Percentiles rank a stretch among this genome's conserved stretches.
Conservation (phyloP, 1,140 invertebrate genomes). For the Phthorimaea operculella region DNA sequence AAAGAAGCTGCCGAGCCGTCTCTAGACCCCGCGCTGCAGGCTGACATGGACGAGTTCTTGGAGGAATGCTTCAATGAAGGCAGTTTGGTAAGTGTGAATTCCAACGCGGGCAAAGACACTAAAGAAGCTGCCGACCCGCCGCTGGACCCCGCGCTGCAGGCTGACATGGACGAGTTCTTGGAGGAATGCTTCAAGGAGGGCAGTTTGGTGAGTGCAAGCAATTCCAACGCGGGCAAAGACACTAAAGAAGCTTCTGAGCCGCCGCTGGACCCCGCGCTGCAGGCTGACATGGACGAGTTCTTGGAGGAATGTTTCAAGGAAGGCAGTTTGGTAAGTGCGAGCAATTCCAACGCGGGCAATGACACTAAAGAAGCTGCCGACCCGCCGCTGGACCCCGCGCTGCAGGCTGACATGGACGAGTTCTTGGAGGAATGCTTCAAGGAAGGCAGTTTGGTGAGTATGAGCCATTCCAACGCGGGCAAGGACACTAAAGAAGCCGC, state of each 20-base stretch:
- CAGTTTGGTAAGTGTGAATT: constrained; percentile 46
- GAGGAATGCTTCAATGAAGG: constrained; percentile 59
- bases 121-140: no score
- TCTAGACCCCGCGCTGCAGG: constrained; percentile 46
- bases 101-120: no score
- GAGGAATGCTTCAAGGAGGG: constrained; percentile 59
- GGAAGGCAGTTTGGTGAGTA: constrained; percentile 51
- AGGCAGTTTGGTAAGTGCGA: constrained; percentile 42
- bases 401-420: constrained; percentile 63
- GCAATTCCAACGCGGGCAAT: no score
- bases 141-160: constrained; percentile 48
- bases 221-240: no score
- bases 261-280: constrained; percentile 40
- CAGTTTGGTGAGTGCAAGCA: constrained; percentile 46
- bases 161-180: constrained; percentile 63
- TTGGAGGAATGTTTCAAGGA: constrained; percentile 57
- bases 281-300: constrained; percentile 64
- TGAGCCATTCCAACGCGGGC: no score
- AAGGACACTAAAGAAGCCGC: no score
- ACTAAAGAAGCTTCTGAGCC: no score
- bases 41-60: constrained; percentile 63
- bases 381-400: constrained; percentile 32
- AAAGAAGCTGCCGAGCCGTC: no score
- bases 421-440: constrained; percentile 60
- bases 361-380: no score